Conservation (phyloP, 2,797 vertebrate species). For the Muscicapa comitata region DNA sequence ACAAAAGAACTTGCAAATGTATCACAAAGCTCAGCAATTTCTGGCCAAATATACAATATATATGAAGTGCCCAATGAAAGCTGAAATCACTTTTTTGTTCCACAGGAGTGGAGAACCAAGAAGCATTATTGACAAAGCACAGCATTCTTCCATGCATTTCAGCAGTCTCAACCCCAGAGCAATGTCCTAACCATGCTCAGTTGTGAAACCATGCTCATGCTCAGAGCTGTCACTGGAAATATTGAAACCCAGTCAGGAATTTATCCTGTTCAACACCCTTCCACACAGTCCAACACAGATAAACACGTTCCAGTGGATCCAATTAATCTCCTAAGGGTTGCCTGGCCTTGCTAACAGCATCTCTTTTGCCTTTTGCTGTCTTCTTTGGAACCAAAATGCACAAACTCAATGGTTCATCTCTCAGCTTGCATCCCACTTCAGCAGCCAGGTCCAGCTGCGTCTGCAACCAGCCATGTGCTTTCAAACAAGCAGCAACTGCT, state of each 20-base stretch:
- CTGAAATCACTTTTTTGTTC: background rate
- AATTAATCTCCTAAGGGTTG: conserved; percentile 63
- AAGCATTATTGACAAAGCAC: background rate
- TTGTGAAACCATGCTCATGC: accelerated
- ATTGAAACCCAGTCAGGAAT: background rate
- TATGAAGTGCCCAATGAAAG: background rate
- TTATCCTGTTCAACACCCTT: conserved; percentile 49
- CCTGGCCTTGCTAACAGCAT: conserved; percentile 6
- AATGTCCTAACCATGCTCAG: background rate
- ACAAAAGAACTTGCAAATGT: background rate
- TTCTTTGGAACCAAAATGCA: conserved; percentile 27
- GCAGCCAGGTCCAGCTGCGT: conserved; percentile 53
- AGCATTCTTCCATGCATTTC: background rate
- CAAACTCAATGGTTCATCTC: conserved; percentile 20
- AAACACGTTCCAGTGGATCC: conserved; percentile 41
- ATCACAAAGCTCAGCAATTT: background rate
- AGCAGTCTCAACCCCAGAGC: background rate
- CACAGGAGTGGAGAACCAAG: background rate
- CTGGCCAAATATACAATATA: background rate
- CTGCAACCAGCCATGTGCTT: conserved; percentile 45
- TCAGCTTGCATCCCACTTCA: conserved; percentile 40
- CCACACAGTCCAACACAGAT: background rate
- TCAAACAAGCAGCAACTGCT: background rate
- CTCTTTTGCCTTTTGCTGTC: conserved; percentile 24
- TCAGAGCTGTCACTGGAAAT: conserved; percentile 7